phyloP scores from a whole-genome alignment of 2,113 vertebrate species.

The Neodontobutis hainanensis region DNA sequence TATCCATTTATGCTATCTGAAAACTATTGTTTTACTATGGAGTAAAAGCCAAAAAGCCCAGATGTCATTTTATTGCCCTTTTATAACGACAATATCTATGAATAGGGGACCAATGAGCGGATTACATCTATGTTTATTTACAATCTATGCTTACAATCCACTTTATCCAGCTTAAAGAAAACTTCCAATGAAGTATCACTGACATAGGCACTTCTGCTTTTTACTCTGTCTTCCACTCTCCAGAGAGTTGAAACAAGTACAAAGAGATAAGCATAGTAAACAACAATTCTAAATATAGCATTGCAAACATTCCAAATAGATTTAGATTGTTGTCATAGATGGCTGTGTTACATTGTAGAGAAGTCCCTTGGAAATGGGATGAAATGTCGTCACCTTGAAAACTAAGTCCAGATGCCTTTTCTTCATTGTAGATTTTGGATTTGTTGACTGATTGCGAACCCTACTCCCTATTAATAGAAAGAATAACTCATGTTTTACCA shows the following conservation, averaged over 20 bases:
- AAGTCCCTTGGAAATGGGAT: too few species aligned
- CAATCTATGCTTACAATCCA: slow-evolving; percentile 31
- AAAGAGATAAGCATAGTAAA: slow-evolving; percentile 22
- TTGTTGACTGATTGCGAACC: slow-evolving; percentile 42
- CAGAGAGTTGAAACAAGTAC: slow-evolving; percentile 12
- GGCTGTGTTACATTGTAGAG: slow-evolving; percentile 14
- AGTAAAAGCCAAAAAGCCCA: too few species aligned
- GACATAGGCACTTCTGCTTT: slow-evolving; percentile 5
- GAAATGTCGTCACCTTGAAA: too few species aligned
- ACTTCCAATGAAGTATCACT: slow-evolving; percentile 12
- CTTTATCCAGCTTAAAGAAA: slow-evolving; percentile 1
- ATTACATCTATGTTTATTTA: too few species aligned
- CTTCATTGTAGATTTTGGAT: too few species aligned
- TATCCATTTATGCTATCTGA: too few species aligned
- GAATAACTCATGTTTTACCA: slow-evolving; percentile 64
- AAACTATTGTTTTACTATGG: too few species aligned
- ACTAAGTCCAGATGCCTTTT: too few species aligned
- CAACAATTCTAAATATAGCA: slow-evolving; percentile 16
- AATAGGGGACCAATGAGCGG: too few species aligned
- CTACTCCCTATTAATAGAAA: slow-evolving; percentile 65
- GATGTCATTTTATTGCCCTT: too few species aligned
- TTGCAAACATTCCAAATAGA: slow-evolving; percentile 10
- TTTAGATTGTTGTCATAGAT: slow-evolving; percentile 17
- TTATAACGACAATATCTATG: too few species aligned
- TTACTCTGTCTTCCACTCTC: slow-evolving; percentile 10